Base-by-base conservation (phyloP, 1,140 invertebrate species). In the Diachasmimorpha longicaudata region DNA sequence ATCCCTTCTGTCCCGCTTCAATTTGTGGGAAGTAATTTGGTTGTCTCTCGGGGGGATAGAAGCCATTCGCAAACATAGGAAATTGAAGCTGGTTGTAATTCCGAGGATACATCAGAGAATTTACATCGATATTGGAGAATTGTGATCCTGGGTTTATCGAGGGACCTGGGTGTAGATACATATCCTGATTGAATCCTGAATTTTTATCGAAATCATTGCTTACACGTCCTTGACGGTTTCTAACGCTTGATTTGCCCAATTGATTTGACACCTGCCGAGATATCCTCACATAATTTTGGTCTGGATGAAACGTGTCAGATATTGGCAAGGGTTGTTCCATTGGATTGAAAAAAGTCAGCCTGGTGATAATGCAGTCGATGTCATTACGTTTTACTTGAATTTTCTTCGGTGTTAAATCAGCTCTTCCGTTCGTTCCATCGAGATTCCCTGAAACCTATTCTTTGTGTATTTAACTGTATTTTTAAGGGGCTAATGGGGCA, bases 361-460 rank as follows among this genome's bases (percentile, higher is more conserved):
- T 39, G 44, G 37, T 48, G n/a, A 70, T 42, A 31, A 37, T 75
- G 37, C 74, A 75, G n/a, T 70, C 74, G 13, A 70, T 31, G 48
- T 75, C 74, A 68, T 36, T 75, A 21, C 68, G 67, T 52, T 75
- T 75, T 75, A 75, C 42, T 52, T 70, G 25, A 39, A 63, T 58
- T 36, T 48, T 63, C 42, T 37, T 66, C 58, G n/a, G 39, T 16
- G 44, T n/a, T 46, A 36, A 16, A 19, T 68, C 11, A 16, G 16
- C 16, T 8, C 36, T 42, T 19, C n/a, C 11, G 5, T 31, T 14
- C 11, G 25, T 25, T 37, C 14, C 36, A 63, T 63, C 58, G 21
- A 4, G 19, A 55, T 63, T 63, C 11, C 58, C 58, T 63, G 58
- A 63, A 63, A 63, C 23, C 58, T 63, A 31, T 23, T 63, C 58